A percentile compares a stretch with the other conserved stretches of the same genome.
Conservation (phyloP, 2,888 invertebrate species). For the Zhuqinia jingwanae region DNA sequence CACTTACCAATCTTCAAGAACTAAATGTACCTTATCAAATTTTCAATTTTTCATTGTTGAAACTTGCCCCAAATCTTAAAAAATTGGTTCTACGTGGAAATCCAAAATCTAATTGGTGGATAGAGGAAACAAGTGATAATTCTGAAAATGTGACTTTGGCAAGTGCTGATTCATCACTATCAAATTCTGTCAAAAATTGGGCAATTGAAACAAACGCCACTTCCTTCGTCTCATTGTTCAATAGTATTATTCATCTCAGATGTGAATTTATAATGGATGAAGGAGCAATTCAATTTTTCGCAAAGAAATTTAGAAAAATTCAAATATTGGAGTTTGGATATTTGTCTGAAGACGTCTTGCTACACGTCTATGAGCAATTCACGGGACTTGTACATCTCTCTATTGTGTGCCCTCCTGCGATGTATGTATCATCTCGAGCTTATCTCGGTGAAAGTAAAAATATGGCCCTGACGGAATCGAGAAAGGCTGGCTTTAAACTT, state of each 20-base stretch:
- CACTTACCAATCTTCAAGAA: constrained; percentile 21
- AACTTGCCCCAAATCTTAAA: not conserved
- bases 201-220: constrained; percentile 8
- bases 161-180: constrained; percentile 17
- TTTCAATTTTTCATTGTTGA: constrained; percentile 34
- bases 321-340: constrained; percentile 39
- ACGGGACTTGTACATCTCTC: constrained; percentile 11
- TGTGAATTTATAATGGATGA: constrained; percentile 49
- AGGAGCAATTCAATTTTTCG: constrained; percentile 21
- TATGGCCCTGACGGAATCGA: constrained; percentile 39
- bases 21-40: constrained; percentile 46
- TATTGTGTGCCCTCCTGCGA: constrained; percentile 31
- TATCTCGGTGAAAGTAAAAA: constrained; percentile 53
- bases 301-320: constrained; percentile 29
- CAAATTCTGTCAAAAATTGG: constrained; percentile 39
- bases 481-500: constrained; percentile 48
- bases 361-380: constrained; percentile 37
- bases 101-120: constrained; percentile 54
- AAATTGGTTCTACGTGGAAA: constrained; percentile 38
- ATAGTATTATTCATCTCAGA: constrained; percentile 3
- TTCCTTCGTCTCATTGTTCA: not conserved
- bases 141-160: not conserved
- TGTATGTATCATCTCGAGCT: constrained; percentile 55
- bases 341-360: constrained; percentile 43
- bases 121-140: constrained; percentile 44